These are phyloP conservation scores for Ptyas mucosa DNA, from an alignment of 2,113 vertebrate species.

Conservation along the genomic window DNA sequence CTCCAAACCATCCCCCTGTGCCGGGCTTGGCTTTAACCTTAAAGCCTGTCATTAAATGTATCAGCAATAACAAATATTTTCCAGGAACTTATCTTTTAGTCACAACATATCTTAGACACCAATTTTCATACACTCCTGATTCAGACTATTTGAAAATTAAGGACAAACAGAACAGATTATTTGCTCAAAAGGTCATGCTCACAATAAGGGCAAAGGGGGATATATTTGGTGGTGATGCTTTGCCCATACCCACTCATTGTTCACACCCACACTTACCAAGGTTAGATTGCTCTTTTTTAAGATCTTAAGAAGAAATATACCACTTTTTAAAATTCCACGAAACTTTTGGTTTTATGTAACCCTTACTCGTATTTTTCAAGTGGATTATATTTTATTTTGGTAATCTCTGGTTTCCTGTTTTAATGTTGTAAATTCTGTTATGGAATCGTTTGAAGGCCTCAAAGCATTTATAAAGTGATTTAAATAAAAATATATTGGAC, in stretches of 20 bases:
- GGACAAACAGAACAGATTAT: not conserved
- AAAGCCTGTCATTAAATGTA: slow-evolving; percentile 14
- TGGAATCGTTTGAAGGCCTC: not conserved
- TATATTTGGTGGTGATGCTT: not conserved
- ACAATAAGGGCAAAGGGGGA: not conserved
- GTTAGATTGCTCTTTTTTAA: no score
- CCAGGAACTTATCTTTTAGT: not conserved
- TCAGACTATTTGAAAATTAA: not conserved
- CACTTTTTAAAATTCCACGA: not conserved
- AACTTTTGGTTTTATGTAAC: not conserved
- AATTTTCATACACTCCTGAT: not conserved
- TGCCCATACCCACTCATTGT: no score
- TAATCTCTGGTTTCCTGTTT: not conserved
- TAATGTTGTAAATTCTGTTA: not conserved
- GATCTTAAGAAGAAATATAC: no score
- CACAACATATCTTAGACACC: slow-evolving; percentile 8
- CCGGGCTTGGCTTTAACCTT: no score
- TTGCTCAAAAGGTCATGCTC: not conserved
- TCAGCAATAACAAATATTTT: not conserved
- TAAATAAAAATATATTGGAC: not conserved
- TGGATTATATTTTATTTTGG: not conserved
- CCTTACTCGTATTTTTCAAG: not conserved
- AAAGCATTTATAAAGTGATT: not conserved
- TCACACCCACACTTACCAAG: no score
- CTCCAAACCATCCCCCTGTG: no score